phyloP scores from a whole-genome alignment of 2,888 invertebrate genomes.

The Thumatha senex region DNA sequence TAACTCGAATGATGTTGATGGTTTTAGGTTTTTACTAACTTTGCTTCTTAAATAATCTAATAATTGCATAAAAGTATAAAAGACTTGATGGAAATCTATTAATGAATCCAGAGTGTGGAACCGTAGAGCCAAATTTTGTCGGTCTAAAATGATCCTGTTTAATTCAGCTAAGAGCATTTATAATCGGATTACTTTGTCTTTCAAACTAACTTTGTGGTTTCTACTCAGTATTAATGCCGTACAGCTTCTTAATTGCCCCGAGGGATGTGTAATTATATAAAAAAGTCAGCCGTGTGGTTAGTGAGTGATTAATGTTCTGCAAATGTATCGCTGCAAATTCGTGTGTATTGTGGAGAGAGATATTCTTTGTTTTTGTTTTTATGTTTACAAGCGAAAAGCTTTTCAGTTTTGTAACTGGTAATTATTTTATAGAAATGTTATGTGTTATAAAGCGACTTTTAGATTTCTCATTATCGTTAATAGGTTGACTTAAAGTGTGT shows the following conservation, averaged over 20 bases:
- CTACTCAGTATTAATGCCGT: slow-evolving; percentile 12
- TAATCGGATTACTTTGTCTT: slow-evolving; percentile 32
- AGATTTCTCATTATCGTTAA: too few relatives aligned
- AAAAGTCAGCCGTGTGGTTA: slow-evolving; percentile 14
- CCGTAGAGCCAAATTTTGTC: slow-evolving; percentile 9
- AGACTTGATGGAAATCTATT: too few relatives aligned
- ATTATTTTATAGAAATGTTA: too few relatives aligned
- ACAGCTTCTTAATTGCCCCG: slow-evolving; percentile 19
- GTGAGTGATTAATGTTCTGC: slow-evolving; percentile 17
- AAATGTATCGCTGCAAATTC: slow-evolving; percentile 6
- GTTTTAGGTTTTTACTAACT: too few relatives aligned
- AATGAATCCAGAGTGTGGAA: too few relatives aligned
- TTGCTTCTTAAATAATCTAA: too few relatives aligned
- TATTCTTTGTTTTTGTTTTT: slow-evolving; percentile 4
- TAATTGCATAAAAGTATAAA: too few relatives aligned
- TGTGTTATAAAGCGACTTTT: too few relatives aligned
- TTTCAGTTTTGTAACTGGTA: not conserved
- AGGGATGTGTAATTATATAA: slow-evolving; percentile 13
- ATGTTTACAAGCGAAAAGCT: not conserved
- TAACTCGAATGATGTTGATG: too few relatives aligned
- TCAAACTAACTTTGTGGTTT: slow-evolving; percentile 29
- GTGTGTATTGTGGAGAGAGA: slow-evolving; percentile 1
- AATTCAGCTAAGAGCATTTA: slow-evolving; percentile 23
- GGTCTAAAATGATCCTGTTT: slow-evolving; percentile 15
- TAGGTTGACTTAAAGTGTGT: too few relatives aligned